Base-by-base conservation (phyloP, 2,888 invertebrate genomes). In the Pediacus dermestoides region DNA sequence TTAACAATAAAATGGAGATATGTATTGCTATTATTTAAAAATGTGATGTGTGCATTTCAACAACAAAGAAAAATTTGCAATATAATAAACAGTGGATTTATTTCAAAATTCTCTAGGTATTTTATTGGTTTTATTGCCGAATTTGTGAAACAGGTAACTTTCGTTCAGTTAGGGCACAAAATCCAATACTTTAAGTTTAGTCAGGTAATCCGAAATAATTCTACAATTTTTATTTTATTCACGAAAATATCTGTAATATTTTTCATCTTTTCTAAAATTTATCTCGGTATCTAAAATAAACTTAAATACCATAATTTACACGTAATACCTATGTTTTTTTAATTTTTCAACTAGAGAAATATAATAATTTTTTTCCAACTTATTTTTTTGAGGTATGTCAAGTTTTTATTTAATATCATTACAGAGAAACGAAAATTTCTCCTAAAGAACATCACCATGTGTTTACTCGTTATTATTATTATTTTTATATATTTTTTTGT, bases 231-330 rank as follows among this genome's bases (percentile, higher is more conserved):
- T 10, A 26, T 7, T 26, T 26, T 26, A 10, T 9, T n/a, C 10
- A 7, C 8, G 9, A n/a, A 26, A 26, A n/a, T n/a, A 7, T 7
- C n/a, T n/a, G 6, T 10, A n/a, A 7, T n/a, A 26, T 26, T 26
- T 26, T 26, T 6, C 4, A 10, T 7, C n/a, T 11, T 28, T 11
- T 3, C 13, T 28, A 9, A 4, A 4, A 12, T 28, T 11, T 28
- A n/a, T 28, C 40, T 37, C 39, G 46, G 48, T 51, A 52, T 52
- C 45, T 51, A 54, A 52, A 52, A 47, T 47, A 48, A n/a, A 40
- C 41, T 42, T 34, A 42, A 52, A 53, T 44, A 51, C 51, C 48
- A 48, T 32, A n/a, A n/a, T n/a, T n/a, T n/a, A n/a, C n/a, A n/a
- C n/a, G 26, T 26, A 4, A 16, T 11, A 28, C 16, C 10, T 16